phyloP scores from a whole-genome alignment of 2,797 vertebrate genomes.

The Chelidonichthys spinosus region DNA sequence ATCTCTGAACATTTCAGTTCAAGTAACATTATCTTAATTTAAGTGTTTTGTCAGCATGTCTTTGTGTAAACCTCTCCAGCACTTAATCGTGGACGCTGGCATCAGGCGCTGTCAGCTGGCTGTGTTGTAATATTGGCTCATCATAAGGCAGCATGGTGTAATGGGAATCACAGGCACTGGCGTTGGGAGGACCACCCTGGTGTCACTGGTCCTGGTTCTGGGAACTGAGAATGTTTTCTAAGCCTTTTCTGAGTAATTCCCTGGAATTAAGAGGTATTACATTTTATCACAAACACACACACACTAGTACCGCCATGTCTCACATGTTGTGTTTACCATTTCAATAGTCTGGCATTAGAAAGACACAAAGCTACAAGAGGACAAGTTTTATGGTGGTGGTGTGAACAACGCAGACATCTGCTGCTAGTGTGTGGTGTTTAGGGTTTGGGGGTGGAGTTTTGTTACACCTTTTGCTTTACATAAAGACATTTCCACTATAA shows the following conservation, averaged over 20 bases:
- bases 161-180: conserved; percentile 16
- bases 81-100: conserved; percentile 40
- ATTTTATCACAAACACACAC: neutral
- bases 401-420: too few species aligned
- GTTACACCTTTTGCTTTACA: too few species aligned
- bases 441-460: too few species aligned
- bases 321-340: neutral
- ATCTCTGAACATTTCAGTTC: neutral
- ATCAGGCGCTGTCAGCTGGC: conserved; percentile 31
- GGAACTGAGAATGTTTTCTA: conserved; percentile 25
- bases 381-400: neutral
- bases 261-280: conserved; percentile 10
- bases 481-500: too few species aligned
- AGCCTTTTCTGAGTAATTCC: conserved; percentile 12
- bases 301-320: neutral
- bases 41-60: conserved; percentile 23
- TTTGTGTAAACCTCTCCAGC: conserved; percentile 23
- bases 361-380: neutral
- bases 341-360: neutral
- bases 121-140: conserved; percentile 28
- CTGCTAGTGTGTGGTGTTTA: too few species aligned
- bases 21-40: conserved; percentile 2
- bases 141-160: conserved; percentile 12
- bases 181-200: conserved; percentile 14
- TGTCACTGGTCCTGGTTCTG: neutral